Percentiles rank a stretch among this genome's conserved stretches.
Conservation (phyloP, 1,140 invertebrate genomes). For the Capitella teleta region DNA sequence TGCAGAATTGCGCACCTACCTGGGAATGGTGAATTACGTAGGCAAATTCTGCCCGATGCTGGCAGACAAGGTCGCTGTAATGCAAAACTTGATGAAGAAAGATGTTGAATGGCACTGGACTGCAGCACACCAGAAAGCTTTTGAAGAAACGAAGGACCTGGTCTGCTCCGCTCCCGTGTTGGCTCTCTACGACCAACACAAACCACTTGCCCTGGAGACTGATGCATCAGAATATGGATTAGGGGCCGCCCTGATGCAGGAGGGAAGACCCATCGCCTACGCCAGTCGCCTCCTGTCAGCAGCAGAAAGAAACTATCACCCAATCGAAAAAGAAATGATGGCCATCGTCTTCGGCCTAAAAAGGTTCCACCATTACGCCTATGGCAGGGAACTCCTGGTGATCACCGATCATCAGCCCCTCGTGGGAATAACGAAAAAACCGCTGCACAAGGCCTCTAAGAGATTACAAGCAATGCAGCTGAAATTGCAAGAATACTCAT, state of each 20-base stretch:
- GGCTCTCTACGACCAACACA: conserved; percentile 2
- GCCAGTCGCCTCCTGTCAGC: conserved; percentile 1
- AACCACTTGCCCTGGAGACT: conserved; percentile 1
- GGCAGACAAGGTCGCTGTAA: background rate
- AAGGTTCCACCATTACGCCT: conserved; percentile 36
- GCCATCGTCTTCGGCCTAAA: conserved; percentile 42
- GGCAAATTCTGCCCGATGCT: conserved; percentile 15
- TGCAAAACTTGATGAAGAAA: conserved; percentile 5
- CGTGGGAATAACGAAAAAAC: conserved; percentile 36
- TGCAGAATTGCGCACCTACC: conserved; percentile 15
- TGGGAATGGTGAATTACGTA: conserved; percentile 22
- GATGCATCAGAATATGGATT: conserved; percentile 6
- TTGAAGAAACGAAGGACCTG: conserved; percentile 15
- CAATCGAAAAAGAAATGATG: conserved; percentile 40
- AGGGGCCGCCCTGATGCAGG: conserved; percentile 2
- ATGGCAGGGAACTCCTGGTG: conserved; percentile 20
- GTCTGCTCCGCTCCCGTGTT: conserved; percentile 16
- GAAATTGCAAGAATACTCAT: conserved; percentile 37
- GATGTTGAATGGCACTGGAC: conserved; percentile 11
- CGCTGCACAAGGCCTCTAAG: conserved; percentile 29
- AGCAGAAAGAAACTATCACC: background rate
- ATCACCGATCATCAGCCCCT: conserved; percentile 36
- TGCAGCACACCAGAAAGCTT: conserved; percentile 10
- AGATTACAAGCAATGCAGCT: conserved; percentile 42
- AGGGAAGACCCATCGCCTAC: background rate